phyloP scores from a whole-genome alignment of 2,888 invertebrate genomes.

The Petrolisthes cinctipes region DNA sequence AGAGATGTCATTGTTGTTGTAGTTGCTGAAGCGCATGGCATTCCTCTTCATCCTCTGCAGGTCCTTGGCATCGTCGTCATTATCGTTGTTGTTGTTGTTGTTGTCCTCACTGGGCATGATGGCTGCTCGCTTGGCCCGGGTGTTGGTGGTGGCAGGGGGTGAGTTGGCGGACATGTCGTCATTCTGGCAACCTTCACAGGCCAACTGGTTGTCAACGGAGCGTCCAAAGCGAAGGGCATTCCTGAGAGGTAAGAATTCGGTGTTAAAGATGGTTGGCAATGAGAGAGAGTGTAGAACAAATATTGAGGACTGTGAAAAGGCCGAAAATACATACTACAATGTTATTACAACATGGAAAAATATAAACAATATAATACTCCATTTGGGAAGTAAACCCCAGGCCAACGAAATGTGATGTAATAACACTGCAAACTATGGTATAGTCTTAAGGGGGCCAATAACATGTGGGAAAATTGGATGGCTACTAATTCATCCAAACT shows the following conservation, averaged over 20 bases:
- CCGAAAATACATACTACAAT: too few species aligned
- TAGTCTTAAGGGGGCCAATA: too few species aligned
- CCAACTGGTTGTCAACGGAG: constrained; percentile 41
- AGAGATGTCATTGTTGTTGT: neutral
- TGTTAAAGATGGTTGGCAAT: too few species aligned
- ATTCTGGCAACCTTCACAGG: constrained; percentile 17
- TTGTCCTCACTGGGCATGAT: neutral
- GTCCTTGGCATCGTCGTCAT: neutral
- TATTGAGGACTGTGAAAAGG: too few species aligned
- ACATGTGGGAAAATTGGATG: too few species aligned
- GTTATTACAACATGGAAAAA: too few species aligned
- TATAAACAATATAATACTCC: too few species aligned
- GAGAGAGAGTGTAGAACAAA: too few species aligned
- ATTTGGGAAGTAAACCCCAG: too few species aligned
- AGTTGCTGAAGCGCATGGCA: neutral
- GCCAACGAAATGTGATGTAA: too few species aligned
- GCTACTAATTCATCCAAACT: too few species aligned
- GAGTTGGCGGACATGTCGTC: neutral
- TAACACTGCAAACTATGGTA: too few species aligned
- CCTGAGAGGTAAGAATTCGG: neutral
- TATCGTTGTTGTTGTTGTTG: neutral
- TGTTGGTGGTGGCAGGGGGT: constrained; percentile 6
- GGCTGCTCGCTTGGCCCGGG: constrained; percentile 2
- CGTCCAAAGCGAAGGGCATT: constrained; percentile 47
- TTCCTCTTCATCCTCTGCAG: constrained; percentile 27